phyloP scores from a whole-genome alignment of 30 jellyfish, hydroid and myxozoan species.

The Pseudorhiza aurosa region DNA sequence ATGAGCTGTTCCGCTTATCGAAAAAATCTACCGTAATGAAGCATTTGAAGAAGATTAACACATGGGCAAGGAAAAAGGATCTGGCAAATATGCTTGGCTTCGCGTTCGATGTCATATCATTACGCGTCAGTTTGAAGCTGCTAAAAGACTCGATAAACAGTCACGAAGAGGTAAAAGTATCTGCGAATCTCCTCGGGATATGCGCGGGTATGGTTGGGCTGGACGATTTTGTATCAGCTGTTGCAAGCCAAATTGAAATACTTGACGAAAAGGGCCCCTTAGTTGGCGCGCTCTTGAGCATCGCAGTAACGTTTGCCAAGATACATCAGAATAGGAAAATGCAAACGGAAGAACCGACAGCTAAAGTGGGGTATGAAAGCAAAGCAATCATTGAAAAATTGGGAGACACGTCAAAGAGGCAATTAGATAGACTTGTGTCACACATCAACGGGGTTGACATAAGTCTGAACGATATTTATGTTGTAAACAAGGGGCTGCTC shows the following conservation, averaged over 20 bases:
- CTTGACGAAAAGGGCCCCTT: slow-evolving; percentile 21
- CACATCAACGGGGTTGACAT: slow-evolving; percentile 18
- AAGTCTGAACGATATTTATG: slow-evolving; percentile 42
- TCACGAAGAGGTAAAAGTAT: slow-evolving; percentile 25
- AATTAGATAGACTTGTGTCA: slow-evolving; percentile 5
- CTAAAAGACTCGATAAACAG: slow-evolving; percentile 22
- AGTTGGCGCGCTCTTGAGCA: slow-evolving; percentile 35
- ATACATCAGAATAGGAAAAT: slow-evolving; percentile 16
- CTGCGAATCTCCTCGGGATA: slow-evolving; percentile 58
- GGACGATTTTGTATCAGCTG: slow-evolving; percentile 39
- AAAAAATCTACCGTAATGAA: slow-evolving; percentile 6
- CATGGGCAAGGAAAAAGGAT: slow-evolving; percentile 47
- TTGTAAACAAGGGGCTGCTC: slow-evolving; percentile 52
- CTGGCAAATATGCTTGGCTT: slow-evolving; percentile 23
- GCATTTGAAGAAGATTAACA: slow-evolving; percentile 32
- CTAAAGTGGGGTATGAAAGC: background rate
- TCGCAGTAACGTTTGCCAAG: slow-evolving; percentile 41
- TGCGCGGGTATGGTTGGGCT: slow-evolving; percentile 64
- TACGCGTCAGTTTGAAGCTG: slow-evolving; percentile 39
- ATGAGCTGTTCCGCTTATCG: slow-evolving; percentile 32
- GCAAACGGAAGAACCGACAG: background rate
- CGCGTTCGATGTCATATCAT: slow-evolving; percentile 54
- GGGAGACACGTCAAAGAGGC: slow-evolving; percentile 49
- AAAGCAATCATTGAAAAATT: slow-evolving; percentile 7
- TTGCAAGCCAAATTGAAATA: slow-evolving; percentile 39